Evolutionary conservation across 2,888 invertebrate species (phyloP).

Genomic region (Entomobrya multifasciata): DNA sequence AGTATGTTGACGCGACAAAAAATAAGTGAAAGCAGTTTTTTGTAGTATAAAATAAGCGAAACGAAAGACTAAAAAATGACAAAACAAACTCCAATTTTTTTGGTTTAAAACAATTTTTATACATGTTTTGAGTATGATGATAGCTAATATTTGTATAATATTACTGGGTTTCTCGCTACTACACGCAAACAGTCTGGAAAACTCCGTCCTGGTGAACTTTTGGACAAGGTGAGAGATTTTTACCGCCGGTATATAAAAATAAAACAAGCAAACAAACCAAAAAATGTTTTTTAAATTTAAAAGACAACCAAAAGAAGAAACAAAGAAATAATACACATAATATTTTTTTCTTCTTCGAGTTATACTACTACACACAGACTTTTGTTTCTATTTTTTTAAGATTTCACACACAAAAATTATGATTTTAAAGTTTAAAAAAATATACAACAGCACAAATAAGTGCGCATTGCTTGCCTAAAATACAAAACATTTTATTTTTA

Average conservation of each 20-base stretch:
- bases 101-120: not conserved
- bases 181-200: conserved; percentile 85
- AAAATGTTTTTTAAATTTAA: conserved; percentile 40
- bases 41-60: too few relatives aligned
- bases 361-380: conserved; percentile 7
- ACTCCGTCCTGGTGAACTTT: conserved; percentile 90
- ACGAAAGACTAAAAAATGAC: too few relatives aligned
- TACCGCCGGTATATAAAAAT: conserved; percentile 40
- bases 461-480: conserved; percentile 33
- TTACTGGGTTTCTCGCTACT: conserved; percentile 68
- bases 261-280: not conserved
- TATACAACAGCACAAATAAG: not conserved
- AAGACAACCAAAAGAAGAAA: not conserved
- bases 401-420: not conserved
- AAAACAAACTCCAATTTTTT: conserved; percentile 41
- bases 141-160: conserved; percentile 51
- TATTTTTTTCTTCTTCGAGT: not conserved
- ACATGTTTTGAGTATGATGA: conserved; percentile 42
- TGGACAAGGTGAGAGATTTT: conserved; percentile 87
- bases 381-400: not conserved
- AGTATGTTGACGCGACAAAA: too few relatives aligned
- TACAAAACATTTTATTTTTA: not conserved
- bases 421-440: not conserved
- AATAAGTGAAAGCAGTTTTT: too few relatives aligned
- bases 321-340: conserved; percentile 26